Evolutionary conservation across 2,888 invertebrate genomes (phyloP).

Genomic region (Gymnosoma rotundatum): DNA sequence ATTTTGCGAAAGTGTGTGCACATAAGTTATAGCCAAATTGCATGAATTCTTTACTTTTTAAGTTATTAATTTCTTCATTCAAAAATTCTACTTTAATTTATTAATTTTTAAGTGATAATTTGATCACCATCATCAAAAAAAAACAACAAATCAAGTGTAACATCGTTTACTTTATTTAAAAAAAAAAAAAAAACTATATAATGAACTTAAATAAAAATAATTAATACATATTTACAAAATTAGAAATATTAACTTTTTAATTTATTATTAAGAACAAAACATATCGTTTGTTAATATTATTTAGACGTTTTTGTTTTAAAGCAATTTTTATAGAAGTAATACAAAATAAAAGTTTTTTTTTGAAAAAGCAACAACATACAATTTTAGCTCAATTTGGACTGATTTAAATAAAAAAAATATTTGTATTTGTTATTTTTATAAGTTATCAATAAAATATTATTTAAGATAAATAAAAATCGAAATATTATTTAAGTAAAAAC

Average conservation of each 20-base stretch:
- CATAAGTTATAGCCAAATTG: too few species aligned
- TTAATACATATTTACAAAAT: constrained; percentile 32
- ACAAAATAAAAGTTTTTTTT: constrained; percentile 12
- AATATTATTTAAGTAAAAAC: constrained; percentile 14
- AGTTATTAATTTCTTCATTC: neutral
- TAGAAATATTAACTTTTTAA: neutral
- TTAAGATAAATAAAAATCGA: constrained; percentile 43
- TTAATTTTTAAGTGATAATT: neutral
- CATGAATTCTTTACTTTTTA: too few species aligned
- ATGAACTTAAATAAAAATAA: neutral
- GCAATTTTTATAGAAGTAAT: constrained; percentile 44
- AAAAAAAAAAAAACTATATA: neutral
- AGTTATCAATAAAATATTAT: constrained; percentile 56
- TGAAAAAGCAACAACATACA: constrained; percentile 46
- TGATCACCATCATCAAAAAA: neutral
- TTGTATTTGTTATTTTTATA: constrained; percentile 48
- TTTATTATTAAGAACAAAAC: constrained; percentile 27
- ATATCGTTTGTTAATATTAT: constrained; percentile 50
- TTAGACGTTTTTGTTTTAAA: constrained; percentile 13
- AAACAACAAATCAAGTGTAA: constrained; percentile 27
- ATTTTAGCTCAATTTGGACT: constrained; percentile 80
- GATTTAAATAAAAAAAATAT: constrained; percentile 64
- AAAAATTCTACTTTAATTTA: neutral
- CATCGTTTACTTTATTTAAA: constrained; percentile 55
- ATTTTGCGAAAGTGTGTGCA: too few species aligned